phyloP scores from a whole-genome alignment of 2,888 invertebrate genomes.

The Eurois occulta region DNA sequence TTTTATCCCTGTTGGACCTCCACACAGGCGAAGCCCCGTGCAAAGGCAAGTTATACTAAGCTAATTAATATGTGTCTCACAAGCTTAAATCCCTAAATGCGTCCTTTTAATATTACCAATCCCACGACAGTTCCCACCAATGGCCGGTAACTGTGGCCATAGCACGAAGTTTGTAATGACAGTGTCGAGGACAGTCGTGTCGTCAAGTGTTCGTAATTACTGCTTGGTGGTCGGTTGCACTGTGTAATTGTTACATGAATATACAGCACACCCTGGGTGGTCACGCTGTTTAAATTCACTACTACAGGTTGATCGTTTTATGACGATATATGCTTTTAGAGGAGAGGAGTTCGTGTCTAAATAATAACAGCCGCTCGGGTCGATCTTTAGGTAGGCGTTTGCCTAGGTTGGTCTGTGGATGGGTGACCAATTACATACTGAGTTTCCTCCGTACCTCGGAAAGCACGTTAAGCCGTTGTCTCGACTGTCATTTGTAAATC shows the following conservation, averaged over 20 bases:
- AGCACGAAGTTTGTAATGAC: background rate
- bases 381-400: background rate
- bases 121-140: background rate
- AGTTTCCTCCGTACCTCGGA: background rate
- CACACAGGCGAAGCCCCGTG: background rate
- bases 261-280: background rate
- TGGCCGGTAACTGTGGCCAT: background rate
- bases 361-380: background rate
- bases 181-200: background rate
- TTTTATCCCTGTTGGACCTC: background rate
- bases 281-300: no score
- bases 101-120: background rate
- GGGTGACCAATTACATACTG: background rate
- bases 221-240: background rate
- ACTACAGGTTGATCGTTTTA: background rate
- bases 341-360: background rate
- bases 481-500: background rate
- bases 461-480: background rate
- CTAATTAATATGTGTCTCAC: background rate
- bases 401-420: background rate
- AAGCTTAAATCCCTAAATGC: background rate
- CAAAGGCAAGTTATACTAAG: background rate
- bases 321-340: background rate
- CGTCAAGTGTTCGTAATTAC: constrained; percentile 4
- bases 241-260: constrained; percentile 5